Percentiles rank a stretch among this genome's conserved stretches.
phyloP scores from a whole-genome alignment of 2,888 invertebrate species.

The Spisula subtruncata region DNA sequence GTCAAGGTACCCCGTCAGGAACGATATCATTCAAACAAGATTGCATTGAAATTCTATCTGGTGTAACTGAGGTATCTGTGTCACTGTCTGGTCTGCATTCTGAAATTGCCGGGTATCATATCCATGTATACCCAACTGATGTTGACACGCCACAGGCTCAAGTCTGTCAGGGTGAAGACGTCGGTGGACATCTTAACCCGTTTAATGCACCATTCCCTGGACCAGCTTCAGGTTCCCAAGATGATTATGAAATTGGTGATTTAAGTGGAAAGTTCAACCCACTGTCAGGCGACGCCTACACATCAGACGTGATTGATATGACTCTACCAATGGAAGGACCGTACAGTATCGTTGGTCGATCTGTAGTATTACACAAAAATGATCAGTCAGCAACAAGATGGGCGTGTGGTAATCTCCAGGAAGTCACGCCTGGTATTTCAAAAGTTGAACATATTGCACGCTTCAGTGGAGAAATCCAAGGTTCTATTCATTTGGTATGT shows the following conservation, averaged over 20 bases:
- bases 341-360: constrained; percentile 93
- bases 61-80: constrained; percentile 88
- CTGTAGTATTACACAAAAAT: constrained; percentile 92
- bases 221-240: constrained; percentile 88
- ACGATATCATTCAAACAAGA: constrained; percentile 72
- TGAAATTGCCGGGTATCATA: constrained; percentile 87
- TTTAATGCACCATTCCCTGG: constrained; percentile 84
- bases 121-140: constrained; percentile 87
- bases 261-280: constrained; percentile 95
- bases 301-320: constrained; percentile 91
- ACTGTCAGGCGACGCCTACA: constrained; percentile 90
- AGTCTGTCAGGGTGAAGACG: constrained; percentile 89
- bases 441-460: constrained; percentile 94
- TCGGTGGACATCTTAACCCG: constrained; percentile 93
- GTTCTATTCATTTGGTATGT: constrained; percentile 94
- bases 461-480: constrained; percentile 94
- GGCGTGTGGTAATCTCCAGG: constrained; percentile 86
- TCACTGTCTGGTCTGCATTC: constrained; percentile 86
- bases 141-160: constrained; percentile 73
- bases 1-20: constrained; percentile 58
- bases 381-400: constrained; percentile 80
- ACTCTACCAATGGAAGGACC: constrained; percentile 94
- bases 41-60: constrained; percentile 48
- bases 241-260: constrained; percentile 96
- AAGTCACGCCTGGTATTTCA: constrained; percentile 60